phyloP scores from a whole-genome alignment of 2,888 invertebrate species.

The Cephus sareptanus region DNA sequence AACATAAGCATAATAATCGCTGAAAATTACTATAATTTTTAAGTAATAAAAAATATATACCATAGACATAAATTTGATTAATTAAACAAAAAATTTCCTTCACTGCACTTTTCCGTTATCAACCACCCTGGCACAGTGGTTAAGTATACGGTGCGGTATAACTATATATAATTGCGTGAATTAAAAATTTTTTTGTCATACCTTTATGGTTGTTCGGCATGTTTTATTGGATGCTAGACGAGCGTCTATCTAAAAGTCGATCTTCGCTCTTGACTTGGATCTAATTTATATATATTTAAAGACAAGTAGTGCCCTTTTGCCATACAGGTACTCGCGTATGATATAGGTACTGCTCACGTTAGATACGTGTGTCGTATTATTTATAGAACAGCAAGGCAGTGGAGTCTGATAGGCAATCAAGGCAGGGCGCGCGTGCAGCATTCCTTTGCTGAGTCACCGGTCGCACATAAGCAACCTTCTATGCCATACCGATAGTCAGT shows the following conservation, averaged over 20 bases:
- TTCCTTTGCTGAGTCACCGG: slow-evolving; percentile 51
- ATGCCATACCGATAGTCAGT: slow-evolving; percentile 1
- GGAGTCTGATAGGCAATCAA: slow-evolving; percentile 55
- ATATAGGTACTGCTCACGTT: not conserved
- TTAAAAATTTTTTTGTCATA: no score
- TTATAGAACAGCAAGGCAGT: slow-evolving; percentile 11
- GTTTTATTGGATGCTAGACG: not conserved
- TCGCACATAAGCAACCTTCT: slow-evolving; percentile 4
- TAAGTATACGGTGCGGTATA: no score
- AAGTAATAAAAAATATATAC: not conserved
- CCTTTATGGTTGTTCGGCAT: no score
- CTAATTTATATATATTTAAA: not conserved
- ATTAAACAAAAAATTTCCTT: no score
- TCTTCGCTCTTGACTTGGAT: not conserved
- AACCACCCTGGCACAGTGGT: no score
- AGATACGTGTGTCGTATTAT: slow-evolving; percentile 18
- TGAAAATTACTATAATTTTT: not conserved
- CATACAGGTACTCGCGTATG: not conserved
- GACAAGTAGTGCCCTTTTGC: not conserved
- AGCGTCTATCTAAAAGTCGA: not conserved
- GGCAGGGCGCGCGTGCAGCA: slow-evolving; percentile 49
- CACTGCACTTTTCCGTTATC: no score
- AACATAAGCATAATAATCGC: not conserved
- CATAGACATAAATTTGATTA: no score
- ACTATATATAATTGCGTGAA: no score